Percentiles rank a stretch among this genome's conserved stretches.
phyloP scores from a whole-genome alignment of 2,888 invertebrate genomes.

The Philopedon plagiatum region DNA sequence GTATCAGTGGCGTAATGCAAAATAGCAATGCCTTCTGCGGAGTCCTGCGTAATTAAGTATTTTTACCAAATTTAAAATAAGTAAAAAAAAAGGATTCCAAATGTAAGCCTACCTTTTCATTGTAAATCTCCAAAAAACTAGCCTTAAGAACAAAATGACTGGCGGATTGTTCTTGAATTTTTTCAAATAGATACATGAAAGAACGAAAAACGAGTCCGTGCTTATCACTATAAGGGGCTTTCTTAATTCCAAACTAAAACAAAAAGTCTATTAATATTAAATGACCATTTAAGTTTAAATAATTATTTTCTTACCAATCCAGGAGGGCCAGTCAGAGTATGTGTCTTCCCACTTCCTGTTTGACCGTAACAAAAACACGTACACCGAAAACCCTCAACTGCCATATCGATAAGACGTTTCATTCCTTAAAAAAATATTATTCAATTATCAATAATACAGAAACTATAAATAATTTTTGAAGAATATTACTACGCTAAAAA shows the following conservation, averaged over 20 bases:
- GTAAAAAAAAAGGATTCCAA: too few relatives aligned
- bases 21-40: too few relatives aligned
- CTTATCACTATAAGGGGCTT: conserved; percentile 73
- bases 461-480: too few relatives aligned
- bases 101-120: conserved; percentile 86
- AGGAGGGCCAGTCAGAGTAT: conserved; percentile 94
- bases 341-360: conserved; percentile 97
- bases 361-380: conserved; percentile 97
- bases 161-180: conserved; percentile 83
- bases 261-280: not conserved
- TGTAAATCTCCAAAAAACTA: conserved; percentile 96
- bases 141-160: conserved; percentile 90
- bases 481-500: too few relatives aligned
- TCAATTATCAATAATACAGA: too few relatives aligned
- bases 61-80: too few relatives aligned
- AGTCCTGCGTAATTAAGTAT: too few relatives aligned
- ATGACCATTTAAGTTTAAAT: not conserved
- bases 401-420: conserved; percentile 92
- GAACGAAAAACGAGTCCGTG: conserved; percentile 93
- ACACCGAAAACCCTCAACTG: conserved; percentile 93
- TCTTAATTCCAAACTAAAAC: conserved; percentile 65
- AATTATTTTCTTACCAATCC: conserved; percentile 74
- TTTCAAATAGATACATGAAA: conserved; percentile 89
- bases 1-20: too few relatives aligned
- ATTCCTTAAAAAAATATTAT: conserved; percentile 68